phyloP scores from a whole-genome alignment of 2,113 vertebrate species.

The Calidris pygmaea region DNA sequence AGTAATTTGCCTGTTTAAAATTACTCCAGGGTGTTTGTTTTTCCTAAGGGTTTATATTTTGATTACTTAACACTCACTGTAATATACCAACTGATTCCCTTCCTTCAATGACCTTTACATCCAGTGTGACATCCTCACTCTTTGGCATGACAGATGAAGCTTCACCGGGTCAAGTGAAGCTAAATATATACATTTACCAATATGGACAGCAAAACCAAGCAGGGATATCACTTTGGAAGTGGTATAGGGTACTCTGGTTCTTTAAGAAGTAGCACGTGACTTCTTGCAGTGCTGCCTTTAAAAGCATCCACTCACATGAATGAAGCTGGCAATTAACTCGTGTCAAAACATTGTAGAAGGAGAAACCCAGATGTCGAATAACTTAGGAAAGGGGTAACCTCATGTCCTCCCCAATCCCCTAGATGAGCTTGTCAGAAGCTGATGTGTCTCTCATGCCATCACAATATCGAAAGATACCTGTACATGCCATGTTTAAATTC shows the following conservation, averaged over 20 bases:
- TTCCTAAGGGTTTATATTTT: slow-evolving; percentile 7
- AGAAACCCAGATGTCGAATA: slow-evolving; percentile 59
- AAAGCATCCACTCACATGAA: slow-evolving; percentile 51
- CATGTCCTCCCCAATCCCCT: slow-evolving; percentile 31
- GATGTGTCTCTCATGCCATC: slow-evolving; percentile 6
- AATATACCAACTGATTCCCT: background rate
- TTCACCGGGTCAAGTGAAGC: background rate
- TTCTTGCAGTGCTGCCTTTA: slow-evolving; percentile 38
- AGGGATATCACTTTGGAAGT: slow-evolving; percentile 28
- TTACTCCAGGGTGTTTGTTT: background rate
- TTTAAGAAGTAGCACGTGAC: slow-evolving; percentile 40
- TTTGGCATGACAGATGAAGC: slow-evolving; percentile 20
- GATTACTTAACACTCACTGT: background rate
- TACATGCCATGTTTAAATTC: slow-evolving; percentile 6
- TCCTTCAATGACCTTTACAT: background rate
- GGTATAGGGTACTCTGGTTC: background rate
- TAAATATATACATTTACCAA: background rate
- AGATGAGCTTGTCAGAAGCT: slow-evolving; percentile 51
- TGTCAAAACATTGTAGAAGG: slow-evolving; percentile 65
- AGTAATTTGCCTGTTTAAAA: background rate
- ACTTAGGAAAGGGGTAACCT: slow-evolving; percentile 62
- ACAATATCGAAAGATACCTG: slow-evolving; percentile 9
- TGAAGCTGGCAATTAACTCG: slow-evolving; percentile 67
- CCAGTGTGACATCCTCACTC: background rate
- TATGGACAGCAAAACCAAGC: slow-evolving; percentile 1